Base-by-base conservation (phyloP, 2,888 invertebrate genomes). In the Andricus curvator region DNA sequence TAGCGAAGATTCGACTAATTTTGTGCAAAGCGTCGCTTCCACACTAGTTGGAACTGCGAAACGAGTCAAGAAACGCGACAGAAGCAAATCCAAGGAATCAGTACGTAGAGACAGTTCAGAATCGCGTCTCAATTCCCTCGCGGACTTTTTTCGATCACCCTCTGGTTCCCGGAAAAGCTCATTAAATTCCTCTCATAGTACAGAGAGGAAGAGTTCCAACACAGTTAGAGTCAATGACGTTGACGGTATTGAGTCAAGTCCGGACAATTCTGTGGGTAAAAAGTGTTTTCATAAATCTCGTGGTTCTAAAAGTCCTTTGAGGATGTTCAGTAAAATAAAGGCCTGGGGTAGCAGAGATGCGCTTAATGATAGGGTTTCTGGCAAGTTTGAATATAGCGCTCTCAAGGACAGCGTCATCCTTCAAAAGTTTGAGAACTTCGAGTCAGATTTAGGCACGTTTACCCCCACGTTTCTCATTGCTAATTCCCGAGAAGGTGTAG, bases 71-170 rank as follows among this genome's bases (percentile, higher is more conserved):
- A 91, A 88, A 80, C 92, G 92, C 80, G 91, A 91, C 62, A 88
- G 92, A 68, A 92, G 92, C 84, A 91, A 91, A 81, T 92, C 92
- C 25, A 92, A 92, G 77, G 92, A 92, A 48, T 68, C 78, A 33
- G 92, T 92, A 78, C 89, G 92, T 56, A 88, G 92, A 62, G 92
- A 92, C 82, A 92, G 92, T 60, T 92, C 92, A 22, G 92, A 92
- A 80, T 92, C 91, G 37, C 86, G 92, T 65, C 83, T 92, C 44
- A 89, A 88, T 8, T 89, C 91, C 9, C 81, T 92, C 11, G 90
- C 92, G 11, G 92, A 92, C 79, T 92, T 92, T 81, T 92, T 92
- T 81, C 90, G 92, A 62, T 92, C 92, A 70, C 92, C 92, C 0
- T 90, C 92, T 41, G 91, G 92, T 44, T 92, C 92, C 62, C 88